These are phyloP conservation scores for Heliconius aoede DNA, from an alignment of 2,888 invertebrate genomes.

Conservation along the genomic window DNA sequence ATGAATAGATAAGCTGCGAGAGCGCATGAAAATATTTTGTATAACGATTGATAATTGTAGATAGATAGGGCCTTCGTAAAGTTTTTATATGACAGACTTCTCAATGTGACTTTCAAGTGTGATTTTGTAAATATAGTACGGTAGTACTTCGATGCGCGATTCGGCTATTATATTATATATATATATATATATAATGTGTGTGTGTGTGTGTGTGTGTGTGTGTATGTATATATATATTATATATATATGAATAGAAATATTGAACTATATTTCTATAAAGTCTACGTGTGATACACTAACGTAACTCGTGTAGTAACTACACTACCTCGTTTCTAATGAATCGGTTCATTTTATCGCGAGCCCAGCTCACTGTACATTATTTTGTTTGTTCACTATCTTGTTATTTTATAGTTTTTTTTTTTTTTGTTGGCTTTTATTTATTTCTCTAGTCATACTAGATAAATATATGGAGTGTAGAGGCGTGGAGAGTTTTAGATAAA, in stretches of 20 bases:
- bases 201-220: too few relatives aligned
- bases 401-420: constrained; percentile 63
- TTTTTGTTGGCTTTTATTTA: constrained; percentile 55
- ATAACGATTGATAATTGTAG: constrained; percentile 75
- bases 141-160: constrained; percentile 59
- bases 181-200: too few relatives aligned
- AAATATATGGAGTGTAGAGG: constrained; percentile 58
- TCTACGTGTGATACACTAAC: constrained; percentile 70
- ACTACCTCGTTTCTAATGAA: constrained; percentile 76
- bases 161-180: constrained; percentile 31
- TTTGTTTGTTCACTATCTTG: constrained; percentile 63
- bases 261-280: constrained; percentile 56
- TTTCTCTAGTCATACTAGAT: constrained; percentile 71
- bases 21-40: constrained; percentile 79
- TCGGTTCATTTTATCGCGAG: constrained; percentile 67
- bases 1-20: constrained; percentile 66
- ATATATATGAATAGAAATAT: constrained; percentile 50
- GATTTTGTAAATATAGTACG: constrained; percentile 77
- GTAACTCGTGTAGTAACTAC: constrained; percentile 78
- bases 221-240: too few relatives aligned
- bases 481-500: constrained; percentile 56
- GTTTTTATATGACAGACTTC: constrained; percentile 80
- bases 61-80: constrained; percentile 73
- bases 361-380: constrained; percentile 71
- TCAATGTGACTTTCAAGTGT: constrained; percentile 81